These are phyloP conservation scores for Sweltsa coloradensis DNA, from an alignment of 1,140 invertebrate species.

Conservation along the genomic window DNA sequence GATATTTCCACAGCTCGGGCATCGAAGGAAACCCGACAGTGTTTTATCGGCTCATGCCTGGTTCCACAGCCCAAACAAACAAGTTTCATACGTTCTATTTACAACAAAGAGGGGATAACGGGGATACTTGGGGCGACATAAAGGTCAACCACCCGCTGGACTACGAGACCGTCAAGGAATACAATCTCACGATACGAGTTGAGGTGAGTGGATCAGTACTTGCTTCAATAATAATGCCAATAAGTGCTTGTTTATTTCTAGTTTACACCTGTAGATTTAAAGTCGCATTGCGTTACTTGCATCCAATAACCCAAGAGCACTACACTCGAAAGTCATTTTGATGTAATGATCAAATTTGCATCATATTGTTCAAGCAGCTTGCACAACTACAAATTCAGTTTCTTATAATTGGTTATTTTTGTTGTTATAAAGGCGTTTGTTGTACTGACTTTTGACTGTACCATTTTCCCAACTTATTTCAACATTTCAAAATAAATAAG, in stretches of 20 bases:
- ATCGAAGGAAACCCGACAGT: constrained; percentile 92
- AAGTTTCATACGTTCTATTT: constrained; percentile 92
- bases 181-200: constrained; percentile 89
- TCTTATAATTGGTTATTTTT: too few relatives aligned
- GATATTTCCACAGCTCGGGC: constrained; percentile 63
- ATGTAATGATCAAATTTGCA: neutral
- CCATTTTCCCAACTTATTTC: too few relatives aligned
- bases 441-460: too few relatives aligned
- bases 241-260: neutral
- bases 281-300: too few relatives aligned
- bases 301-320: constrained; percentile 7
- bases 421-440: too few relatives aligned
- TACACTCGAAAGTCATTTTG: too few relatives aligned
- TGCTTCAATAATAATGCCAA: neutral
- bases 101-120: constrained; percentile 80
- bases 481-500: too few relatives aligned
- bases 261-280: neutral
- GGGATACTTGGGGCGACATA: constrained; percentile 86
- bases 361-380: too few relatives aligned
- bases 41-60: constrained; percentile 87
- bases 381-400: too few relatives aligned
- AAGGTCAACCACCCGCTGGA: constrained; percentile 93
- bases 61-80: constrained; percentile 88
- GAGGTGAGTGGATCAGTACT: constrained; percentile 54
- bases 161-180: constrained; percentile 90